Conservation (phyloP, 2,113 vertebrate species). For the Microtus oregoni region DNA sequence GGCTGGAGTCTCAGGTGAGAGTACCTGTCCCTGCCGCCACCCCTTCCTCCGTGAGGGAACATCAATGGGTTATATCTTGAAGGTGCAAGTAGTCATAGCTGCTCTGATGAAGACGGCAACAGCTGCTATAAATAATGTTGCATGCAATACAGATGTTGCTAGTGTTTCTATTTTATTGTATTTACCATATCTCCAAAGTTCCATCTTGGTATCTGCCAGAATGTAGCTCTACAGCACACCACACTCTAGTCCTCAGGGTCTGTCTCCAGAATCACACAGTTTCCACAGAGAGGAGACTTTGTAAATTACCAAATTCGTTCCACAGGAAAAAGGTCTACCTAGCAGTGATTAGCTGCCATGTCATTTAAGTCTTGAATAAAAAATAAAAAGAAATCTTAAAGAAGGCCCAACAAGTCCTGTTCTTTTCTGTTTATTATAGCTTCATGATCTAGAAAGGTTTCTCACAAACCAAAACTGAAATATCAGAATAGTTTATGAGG, state of each 20-base stretch:
- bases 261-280: neutral
- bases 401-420: neutral
- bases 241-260: neutral
- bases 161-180: neutral
- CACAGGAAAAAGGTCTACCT: slow-evolving; percentile 15
- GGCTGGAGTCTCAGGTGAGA: neutral
- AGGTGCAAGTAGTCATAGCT: neutral
- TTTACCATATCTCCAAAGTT: neutral
- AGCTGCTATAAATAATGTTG: neutral
- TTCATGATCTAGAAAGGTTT: neutral
- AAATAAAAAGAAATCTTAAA: neutral
- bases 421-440: no score
- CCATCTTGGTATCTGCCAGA: slow-evolving; percentile 13
- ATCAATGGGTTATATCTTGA: neutral
- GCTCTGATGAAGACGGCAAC: no score
- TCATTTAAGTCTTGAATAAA: neutral
- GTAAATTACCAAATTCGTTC: neutral
- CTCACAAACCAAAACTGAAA: neutral
- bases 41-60: neutral
- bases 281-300: neutral
- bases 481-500: neutral
- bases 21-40: neutral
- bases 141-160: neutral
- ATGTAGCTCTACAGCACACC: neutral
- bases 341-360: neutral